Evolutionary conservation across 1,140 invertebrate genomes (phyloP).

Genomic region (Leptopilina boulardi): DNA sequence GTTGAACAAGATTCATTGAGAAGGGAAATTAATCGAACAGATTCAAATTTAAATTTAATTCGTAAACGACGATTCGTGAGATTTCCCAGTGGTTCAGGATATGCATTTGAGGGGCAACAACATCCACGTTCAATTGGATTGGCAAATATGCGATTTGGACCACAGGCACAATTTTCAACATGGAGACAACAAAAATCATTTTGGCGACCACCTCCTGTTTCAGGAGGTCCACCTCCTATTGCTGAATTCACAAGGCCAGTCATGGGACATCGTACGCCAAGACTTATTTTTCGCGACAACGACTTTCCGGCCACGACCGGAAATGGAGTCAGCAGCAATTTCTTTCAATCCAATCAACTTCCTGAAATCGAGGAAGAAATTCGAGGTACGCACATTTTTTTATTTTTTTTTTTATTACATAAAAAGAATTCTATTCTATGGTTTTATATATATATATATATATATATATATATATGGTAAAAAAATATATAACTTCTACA

Average conservation of each 20-base stretch:
- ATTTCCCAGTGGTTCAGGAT: constrained; percentile 57
- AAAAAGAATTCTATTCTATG: too few species aligned
- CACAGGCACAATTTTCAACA: constrained; percentile 46
- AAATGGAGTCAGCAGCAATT: constrained; percentile 59
- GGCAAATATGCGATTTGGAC: constrained; percentile 54
- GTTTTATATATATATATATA: too few species aligned
- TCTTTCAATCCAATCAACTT: constrained; percentile 72
- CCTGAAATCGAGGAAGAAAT: constrained; percentile 71
- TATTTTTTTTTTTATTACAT: too few species aligned
- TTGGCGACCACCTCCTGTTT: constrained; percentile 63
- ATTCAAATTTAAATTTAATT: constrained; percentile 32
- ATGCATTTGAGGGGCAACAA: constrained; percentile 57
- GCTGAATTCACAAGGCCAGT: constrained; percentile 67
- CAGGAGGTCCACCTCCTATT: constrained; percentile 40
- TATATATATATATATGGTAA: too few species aligned
- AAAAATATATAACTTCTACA: too few species aligned
- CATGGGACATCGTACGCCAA: constrained; percentile 75
- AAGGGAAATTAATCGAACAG: constrained; percentile 30
- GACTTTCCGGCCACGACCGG: constrained; percentile 66
- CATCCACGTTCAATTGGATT: constrained; percentile 58
- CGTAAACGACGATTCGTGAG: constrained; percentile 64
- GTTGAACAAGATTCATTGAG: not conserved
- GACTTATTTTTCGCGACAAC: constrained; percentile 75
- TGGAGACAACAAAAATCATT: constrained; percentile 71
- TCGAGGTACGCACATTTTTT: constrained; percentile 62